Percentiles rank a stretch among this genome's conserved stretches.
phyloP scores from a whole-genome alignment of 2,888 invertebrate genomes.

The Zygaena filipendulae region DNA sequence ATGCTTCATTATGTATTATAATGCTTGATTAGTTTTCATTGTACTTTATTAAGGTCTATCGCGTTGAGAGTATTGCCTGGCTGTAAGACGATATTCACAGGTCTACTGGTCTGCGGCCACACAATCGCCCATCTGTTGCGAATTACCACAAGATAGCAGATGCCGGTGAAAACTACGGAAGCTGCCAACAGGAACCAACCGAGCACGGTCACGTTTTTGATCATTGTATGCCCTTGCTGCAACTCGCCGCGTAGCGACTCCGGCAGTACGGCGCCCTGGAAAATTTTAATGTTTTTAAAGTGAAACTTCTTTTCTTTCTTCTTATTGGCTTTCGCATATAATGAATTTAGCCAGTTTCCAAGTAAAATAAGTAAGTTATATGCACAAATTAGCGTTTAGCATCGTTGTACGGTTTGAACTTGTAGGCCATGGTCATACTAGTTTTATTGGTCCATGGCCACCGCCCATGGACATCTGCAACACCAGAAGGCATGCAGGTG shows the following conservation, averaged over 20 bases:
- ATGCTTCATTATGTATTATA: too few species aligned
- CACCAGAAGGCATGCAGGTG: too few species aligned
- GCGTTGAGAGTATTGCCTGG: conserved; percentile 22
- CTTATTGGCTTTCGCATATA: too few species aligned
- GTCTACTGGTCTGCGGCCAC: conserved; percentile 37
- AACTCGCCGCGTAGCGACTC: conserved; percentile 37
- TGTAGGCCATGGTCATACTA: background rate
- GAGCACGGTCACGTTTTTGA: conserved; percentile 39
- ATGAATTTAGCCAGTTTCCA: too few species aligned
- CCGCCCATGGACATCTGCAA: too few species aligned
- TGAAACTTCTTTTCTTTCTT: too few species aligned
- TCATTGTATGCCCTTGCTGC: conserved; percentile 32
- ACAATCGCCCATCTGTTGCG: conserved; percentile 27
- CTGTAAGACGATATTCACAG: conserved; percentile 45
- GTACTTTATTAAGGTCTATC: too few species aligned
- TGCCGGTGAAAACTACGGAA: conserved; percentile 26
- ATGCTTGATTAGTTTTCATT: too few species aligned
- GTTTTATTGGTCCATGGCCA: too few species aligned
- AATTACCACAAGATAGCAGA: conserved; percentile 24
- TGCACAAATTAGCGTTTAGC: too few species aligned
- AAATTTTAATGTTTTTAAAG: conserved; percentile 1
- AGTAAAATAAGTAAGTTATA: too few species aligned
- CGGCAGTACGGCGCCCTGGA: conserved; percentile 49
- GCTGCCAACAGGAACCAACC: conserved; percentile 48
- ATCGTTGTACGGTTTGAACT: background rate